Conservation (phyloP, 1,140 invertebrate species). For the Meloidogyne hapla region DNA sequence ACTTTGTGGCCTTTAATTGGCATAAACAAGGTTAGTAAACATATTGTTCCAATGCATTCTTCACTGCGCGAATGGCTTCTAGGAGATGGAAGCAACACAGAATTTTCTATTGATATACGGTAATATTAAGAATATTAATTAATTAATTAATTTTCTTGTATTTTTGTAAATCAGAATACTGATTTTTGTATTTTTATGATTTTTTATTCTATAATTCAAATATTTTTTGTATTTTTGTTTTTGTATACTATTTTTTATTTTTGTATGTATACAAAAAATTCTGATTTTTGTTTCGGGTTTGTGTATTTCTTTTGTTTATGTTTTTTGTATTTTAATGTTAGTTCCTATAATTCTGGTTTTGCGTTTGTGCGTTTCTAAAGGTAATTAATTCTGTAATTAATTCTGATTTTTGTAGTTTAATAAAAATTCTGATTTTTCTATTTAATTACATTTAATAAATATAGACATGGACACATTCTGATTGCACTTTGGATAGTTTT, state of each 20-base stretch:
- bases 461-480: slow-evolving; percentile 80
- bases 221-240: too few relatives aligned
- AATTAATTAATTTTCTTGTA: background rate
- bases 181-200: background rate
- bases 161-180: background rate
- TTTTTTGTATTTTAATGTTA: background rate
- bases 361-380: too few relatives aligned
- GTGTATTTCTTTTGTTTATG: too few relatives aligned
- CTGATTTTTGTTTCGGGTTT: slow-evolving; percentile 4
- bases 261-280: background rate
- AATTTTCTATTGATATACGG: slow-evolving; percentile 70
- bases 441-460: slow-evolving; percentile 30
- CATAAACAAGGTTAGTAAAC: slow-evolving; percentile 18
- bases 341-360: too few relatives aligned
- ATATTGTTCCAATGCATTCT: slow-evolving; percentile 42
- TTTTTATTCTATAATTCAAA: background rate
- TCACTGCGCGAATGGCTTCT: slow-evolving; percentile 83
- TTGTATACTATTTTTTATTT: too few relatives aligned
- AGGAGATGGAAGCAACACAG: slow-evolving; percentile 72
- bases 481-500: slow-evolving; percentile 85
- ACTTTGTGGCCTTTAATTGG: background rate
- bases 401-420: background rate
- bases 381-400: too few relatives aligned
- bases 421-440: background rate
- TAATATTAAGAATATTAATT: background rate